Base-by-base conservation (phyloP, 1,140 invertebrate genomes). In the Nephila pilipes region DNA sequence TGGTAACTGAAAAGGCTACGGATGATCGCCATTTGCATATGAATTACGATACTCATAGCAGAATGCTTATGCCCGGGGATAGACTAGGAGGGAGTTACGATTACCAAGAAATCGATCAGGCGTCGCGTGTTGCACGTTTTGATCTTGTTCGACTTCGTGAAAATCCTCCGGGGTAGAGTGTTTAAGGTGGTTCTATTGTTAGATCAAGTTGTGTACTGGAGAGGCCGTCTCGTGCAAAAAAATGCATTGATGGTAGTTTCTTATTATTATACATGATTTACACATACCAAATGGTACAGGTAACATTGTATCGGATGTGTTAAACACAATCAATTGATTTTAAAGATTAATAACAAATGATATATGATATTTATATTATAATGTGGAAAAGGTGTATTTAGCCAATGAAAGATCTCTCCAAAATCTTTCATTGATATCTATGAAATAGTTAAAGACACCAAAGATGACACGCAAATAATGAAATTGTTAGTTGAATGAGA, bases 1-100 rank as follows among this genome's bases (percentile, higher is more conserved):
- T 80, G 29, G 88, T 80, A 90, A 90, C 85, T 87, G 85, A 87
- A 87, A 87, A 90, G 57, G 75, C 57, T 90, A 58, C 57, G 69
- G 65, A n/a, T 90, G 57, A 90, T 90, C 88, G 54, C 32, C 88
- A 90, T 90, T 90, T 90, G 88, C 65, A 90, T 90, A 80, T 16
- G 88, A 29, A 90, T 90, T 90, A 80, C 63, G 54, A 85, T 46
- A 46, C 46, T 46, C 46, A 10, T 46, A 14, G 38, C 38, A 46
- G 55, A 58, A 87, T 36, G 18, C 58, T n/a, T 75, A 29, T n/a
- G 38, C 65, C 32, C 10, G 65, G 36, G 87, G 87, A 75, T 10
- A 88, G 60, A 55, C 87, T 55, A 55, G 29, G 60, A 75, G 58
- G 80, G 22, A 20, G 46, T 81, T 81, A 38, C 8, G 58, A 87